Base-by-base conservation (phyloP, 2,888 invertebrate genomes). In the Eustalomyia histrio region DNA sequence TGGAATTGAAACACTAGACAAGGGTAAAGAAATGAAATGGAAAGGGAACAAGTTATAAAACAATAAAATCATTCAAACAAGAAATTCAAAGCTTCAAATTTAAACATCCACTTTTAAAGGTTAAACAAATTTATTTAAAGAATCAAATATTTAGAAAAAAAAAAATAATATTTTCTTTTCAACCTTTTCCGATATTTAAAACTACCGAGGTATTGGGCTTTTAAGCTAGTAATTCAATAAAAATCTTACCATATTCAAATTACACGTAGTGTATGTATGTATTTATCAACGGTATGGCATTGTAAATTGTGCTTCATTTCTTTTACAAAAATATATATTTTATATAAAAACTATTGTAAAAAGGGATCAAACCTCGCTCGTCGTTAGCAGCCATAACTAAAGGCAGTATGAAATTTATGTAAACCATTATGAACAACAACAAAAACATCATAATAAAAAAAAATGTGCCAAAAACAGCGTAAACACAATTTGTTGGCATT, bases 401-500 rank as follows among this genome's bases (percentile, higher is more conserved):
- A 72, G 65, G 71, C 65, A 65, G 21, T 53, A 55, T 52, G 64
- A 52, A 72, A 72, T 78, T 72, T 72, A 72, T 78, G 71, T 65
- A 60, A 78, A 67, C 65, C 76, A 65, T 78, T 67, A 67, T 65
- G 58, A 72, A 53, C n/a, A 72, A 60, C 53, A 58, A 12, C 35
- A 60, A 29, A 43, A 61, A 53, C 53, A 24, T 16, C 16, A 55
- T 39, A 52, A 16, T 29, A 53, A 52, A 17, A 60, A 53, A 61
- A 18, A n/a, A 52, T 67, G 53, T 72, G 67, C 72, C 72, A 72
- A 60, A 60, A 71, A 78, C 47, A 55, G 55, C 52, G 55, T 65
- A 78, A 78, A 78, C 67, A 65, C 72, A 78, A 69, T 72, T 78
- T 78, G 72, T 72, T 72, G 72, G 78, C 55, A 72, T 78, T 50